Percentiles rank a stretch among this genome's conserved stretches.
Evolutionary conservation across 2,888 invertebrate genomes (phyloP).

Genomic region (Portevinia maculata): DNA sequence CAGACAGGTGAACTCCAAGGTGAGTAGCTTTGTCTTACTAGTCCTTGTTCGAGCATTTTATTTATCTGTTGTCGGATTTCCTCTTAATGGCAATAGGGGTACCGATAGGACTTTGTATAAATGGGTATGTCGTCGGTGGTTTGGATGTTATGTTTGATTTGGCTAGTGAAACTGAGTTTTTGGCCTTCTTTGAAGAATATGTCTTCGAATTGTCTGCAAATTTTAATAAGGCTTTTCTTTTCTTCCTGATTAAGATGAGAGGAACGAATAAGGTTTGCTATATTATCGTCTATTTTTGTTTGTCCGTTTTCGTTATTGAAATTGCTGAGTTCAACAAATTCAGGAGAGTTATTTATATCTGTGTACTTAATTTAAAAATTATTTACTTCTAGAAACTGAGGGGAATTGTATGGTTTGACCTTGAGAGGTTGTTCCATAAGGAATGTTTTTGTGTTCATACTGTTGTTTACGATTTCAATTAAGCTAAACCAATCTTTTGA

Average conservation of each 20-base stretch:
- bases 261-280: not conserved
- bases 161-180: too few relatives aligned
- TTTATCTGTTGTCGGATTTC: constrained; percentile 49
- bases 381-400: not conserved
- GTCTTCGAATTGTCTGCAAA: constrained; percentile 46
- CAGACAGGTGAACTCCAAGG: constrained; percentile 22
- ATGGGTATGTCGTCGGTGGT: too few relatives aligned
- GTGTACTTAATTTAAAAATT: too few relatives aligned
- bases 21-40: constrained; percentile 20
- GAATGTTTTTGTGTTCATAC: not conserved
- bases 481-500: constrained; percentile 9
- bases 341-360: too few relatives aligned
- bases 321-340: constrained; percentile 2
- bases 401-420: not conserved
- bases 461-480: not conserved
- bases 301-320: constrained; percentile 1
- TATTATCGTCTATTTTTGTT: not conserved
- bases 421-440: not conserved
- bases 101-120: constrained; percentile 22
- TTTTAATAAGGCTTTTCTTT: constrained; percentile 9
- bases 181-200: constrained; percentile 29
- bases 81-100: constrained; percentile 19
- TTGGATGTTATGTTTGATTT: constrained; percentile 35
- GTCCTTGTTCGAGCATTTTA: constrained; percentile 18
- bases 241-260: constrained; percentile 16